Evolutionary conservation across 2,113 vertebrate species (phyloP).

Genomic region (Eulemur rufifrons): DNA sequence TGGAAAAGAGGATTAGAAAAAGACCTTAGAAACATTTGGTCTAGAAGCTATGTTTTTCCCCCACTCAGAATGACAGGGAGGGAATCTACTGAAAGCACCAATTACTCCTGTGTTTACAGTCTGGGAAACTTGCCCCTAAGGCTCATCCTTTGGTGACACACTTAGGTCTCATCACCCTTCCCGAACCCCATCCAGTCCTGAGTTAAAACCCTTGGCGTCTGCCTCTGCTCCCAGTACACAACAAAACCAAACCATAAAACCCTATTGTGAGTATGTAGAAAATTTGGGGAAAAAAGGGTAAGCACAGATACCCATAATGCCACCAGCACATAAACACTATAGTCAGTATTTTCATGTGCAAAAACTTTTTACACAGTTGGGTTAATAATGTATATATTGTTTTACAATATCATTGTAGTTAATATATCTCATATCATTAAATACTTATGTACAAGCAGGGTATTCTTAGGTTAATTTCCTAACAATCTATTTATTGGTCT

Average conservation of each 20-base stretch:
- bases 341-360: background rate
- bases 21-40: background rate
- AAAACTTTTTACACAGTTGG: background rate
- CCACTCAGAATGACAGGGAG: background rate
- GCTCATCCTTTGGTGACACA: background rate
- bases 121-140: background rate
- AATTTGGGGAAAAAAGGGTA: background rate
- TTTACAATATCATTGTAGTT: background rate
- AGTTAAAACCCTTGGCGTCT: background rate
- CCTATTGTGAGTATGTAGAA: background rate
- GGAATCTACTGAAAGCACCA: background rate
- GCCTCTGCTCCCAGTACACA: background rate
- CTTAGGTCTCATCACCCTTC: background rate
- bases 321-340: accelerated
- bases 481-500: background rate
- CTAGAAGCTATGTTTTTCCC: background rate
- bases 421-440: background rate
- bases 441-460: background rate
- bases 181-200: background rate
- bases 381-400: background rate
- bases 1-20: background rate
- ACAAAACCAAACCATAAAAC: accelerated
- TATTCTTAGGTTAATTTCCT: background rate
- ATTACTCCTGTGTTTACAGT: background rate
- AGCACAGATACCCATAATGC: background rate